These are phyloP conservation scores for Rhinatrema bivittatum DNA, from an alignment of 2,797 vertebrate genomes.

Conservation along the genomic window DNA sequence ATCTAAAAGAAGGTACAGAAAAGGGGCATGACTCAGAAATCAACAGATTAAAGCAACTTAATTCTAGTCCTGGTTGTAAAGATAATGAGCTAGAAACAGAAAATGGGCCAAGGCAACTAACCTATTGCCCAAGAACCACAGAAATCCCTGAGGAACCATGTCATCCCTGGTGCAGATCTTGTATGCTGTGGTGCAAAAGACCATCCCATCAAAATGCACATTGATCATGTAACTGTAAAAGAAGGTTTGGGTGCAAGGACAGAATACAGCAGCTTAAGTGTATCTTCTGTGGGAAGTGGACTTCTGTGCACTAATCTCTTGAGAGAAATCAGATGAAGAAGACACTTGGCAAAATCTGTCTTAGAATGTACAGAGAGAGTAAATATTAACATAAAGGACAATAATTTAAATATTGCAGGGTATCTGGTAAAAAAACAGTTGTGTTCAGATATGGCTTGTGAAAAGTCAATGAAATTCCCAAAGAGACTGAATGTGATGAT, in stretches of 20 bases:
- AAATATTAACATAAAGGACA: background rate
- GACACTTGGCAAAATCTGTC: slow-evolving; percentile 10
- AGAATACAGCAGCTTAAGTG: slow-evolving; percentile 11
- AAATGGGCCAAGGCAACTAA: background rate
- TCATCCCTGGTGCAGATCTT: background rate
- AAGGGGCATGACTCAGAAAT: background rate
- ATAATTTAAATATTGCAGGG: slow-evolving; percentile 5
- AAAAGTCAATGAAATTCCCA: background rate
- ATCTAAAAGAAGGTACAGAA: slow-evolving; percentile 12
- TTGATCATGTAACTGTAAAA: too few relatives aligned
- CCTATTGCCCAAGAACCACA: background rate
- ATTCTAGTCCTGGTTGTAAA: background rate
- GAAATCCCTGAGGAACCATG: background rate
- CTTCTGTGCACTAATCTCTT: slow-evolving; percentile 6
- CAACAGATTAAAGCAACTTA: background rate
- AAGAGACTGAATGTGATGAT: slow-evolving; percentile 21
- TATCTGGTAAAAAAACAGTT: background rate
- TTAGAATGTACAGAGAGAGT: slow-evolving; percentile 21
- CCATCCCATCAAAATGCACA: too few relatives aligned
- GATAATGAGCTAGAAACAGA: background rate
- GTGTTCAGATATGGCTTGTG: background rate
- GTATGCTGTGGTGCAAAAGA: fast-evolving
- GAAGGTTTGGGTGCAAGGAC: too few relatives aligned
- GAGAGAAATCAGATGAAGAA: slow-evolving; percentile 17
- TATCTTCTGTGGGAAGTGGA: slow-evolving; percentile 3